These are phyloP conservation scores for Papilio dardanus DNA, from an alignment of 1,140 invertebrate genomes.

Conservation along the genomic window DNA sequence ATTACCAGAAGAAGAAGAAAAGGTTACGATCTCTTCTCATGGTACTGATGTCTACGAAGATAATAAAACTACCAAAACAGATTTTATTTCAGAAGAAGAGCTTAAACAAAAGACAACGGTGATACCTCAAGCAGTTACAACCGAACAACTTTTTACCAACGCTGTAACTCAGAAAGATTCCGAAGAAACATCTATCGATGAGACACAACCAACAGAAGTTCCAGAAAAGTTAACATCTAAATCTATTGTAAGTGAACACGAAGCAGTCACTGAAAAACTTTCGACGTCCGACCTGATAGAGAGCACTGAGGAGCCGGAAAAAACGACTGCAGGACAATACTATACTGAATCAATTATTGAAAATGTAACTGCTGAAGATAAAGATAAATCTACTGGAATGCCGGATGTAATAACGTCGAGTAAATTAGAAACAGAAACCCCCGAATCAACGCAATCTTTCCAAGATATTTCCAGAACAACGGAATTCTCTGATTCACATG, in stretches of 20 bases:
- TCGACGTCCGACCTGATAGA: background rate
- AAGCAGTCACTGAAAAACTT: conserved; percentile 12
- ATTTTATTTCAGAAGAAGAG: background rate
- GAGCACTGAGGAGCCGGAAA: conserved; percentile 3
- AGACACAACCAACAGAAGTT: conserved; percentile 15
- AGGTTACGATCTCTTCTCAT: conserved; percentile 14
- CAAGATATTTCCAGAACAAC: conserved; percentile 14
- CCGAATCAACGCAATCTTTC: background rate
- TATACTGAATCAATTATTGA: conserved; percentile 7
- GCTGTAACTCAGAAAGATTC: conserved; percentile 1
- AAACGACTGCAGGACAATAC: background rate
- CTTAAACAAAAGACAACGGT: conserved; percentile 16
- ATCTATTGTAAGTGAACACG: background rate
- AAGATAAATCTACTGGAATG: conserved; percentile 10
- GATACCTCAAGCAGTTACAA: background rate
- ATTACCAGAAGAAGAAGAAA: conserved; percentile 28
- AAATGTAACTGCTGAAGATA: background rate
- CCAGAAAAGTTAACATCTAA: conserved; percentile 25
- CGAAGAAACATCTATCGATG: background rate
- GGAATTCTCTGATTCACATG: background rate
- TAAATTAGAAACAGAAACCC: conserved; percentile 10
- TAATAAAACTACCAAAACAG: conserved; percentile 13
- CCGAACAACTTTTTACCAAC: background rate
- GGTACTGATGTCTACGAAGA: background rate
- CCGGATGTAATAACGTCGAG: background rate